These are phyloP conservation scores for Lordiphosa clarofinis DNA, from an alignment of 1,140 invertebrate genomes.

Conservation along the genomic window DNA sequence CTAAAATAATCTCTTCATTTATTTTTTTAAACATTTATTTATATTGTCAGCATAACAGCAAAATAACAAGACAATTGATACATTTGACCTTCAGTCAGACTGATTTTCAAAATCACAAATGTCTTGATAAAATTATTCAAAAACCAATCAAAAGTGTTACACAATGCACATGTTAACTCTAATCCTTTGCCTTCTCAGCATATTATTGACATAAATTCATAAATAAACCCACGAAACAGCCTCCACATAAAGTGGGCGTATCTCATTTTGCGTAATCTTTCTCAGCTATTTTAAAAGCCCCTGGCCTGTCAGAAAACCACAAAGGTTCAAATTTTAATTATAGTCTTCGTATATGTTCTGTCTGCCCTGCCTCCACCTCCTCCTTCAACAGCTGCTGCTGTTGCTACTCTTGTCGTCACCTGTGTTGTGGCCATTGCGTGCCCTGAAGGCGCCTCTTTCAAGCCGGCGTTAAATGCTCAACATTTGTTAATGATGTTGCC, in stretches of 20 bases:
- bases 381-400: constrained; percentile 10
- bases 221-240: background rate
- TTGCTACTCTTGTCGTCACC: constrained; percentile 13
- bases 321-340: constrained; percentile 69
- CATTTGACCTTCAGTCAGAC: too few relatives aligned
- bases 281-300: constrained; percentile 29
- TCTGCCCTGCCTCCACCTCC: constrained; percentile 8
- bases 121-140: too few relatives aligned
- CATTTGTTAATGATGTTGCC: constrained; percentile 24
- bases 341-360: constrained; percentile 28
- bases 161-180: background rate
- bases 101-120: too few relatives aligned
- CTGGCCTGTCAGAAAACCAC: constrained; percentile 31
- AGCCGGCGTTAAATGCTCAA: constrained; percentile 34
- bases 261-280: constrained; percentile 60
- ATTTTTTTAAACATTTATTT: too few relatives aligned
- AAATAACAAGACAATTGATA: too few relatives aligned
- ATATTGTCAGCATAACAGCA: too few relatives aligned
- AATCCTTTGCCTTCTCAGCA: constrained; percentile 1
- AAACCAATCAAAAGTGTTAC: too few relatives aligned
- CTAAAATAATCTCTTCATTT: too few relatives aligned
- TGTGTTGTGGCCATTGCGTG: constrained; percentile 12
- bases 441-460: constrained; percentile 9
- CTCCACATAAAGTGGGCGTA: constrained; percentile 7
- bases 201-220: constrained; percentile 8